Percentiles rank a stretch among this genome's conserved stretches.
Evolutionary conservation across 2,113 vertebrate genomes (phyloP).

Genomic region (Neofelis nebulosa): DNA sequence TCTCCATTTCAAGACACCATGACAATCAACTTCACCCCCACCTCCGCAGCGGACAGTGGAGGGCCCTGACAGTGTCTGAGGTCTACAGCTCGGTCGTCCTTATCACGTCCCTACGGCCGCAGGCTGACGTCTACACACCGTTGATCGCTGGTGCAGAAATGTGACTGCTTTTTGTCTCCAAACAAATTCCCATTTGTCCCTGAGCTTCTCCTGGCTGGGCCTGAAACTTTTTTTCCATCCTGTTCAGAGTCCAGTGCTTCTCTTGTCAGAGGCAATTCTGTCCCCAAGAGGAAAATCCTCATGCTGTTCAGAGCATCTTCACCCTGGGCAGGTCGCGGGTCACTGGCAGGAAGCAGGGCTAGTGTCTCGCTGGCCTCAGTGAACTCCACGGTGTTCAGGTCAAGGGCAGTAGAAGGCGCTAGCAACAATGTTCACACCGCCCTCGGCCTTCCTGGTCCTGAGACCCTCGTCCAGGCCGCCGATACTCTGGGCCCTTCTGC

Average conservation of each 20-base stretch:
- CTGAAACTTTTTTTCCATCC: not conserved
- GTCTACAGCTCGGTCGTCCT: too few relatives aligned
- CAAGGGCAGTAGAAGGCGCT: not conserved
- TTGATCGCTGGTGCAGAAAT: not conserved
- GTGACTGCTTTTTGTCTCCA: not conserved
- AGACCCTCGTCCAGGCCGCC: not conserved
- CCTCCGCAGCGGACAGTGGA: not conserved
- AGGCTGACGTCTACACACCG: rapidly evolving
- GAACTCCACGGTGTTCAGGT: rapidly evolving
- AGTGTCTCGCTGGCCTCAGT: not conserved
- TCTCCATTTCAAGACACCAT: not conserved
- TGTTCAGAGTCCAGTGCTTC: not conserved
- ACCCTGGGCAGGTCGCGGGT: not conserved
- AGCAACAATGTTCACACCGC: not conserved
- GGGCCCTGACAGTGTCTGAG: rapidly evolving
- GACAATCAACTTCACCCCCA: not conserved
- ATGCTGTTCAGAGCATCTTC: rapidly evolving
- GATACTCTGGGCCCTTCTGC: not conserved
- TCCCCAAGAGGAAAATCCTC: not conserved
- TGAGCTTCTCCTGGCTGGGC: not conserved
- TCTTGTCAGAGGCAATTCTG: not conserved
- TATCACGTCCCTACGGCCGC: rapidly evolving
- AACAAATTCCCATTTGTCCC: not conserved
- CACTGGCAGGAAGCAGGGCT: not conserved
- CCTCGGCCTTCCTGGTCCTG: not conserved